Evolutionary conservation across 1,140 invertebrate species (phyloP).

Genomic region (Rhopalosiphum padi): DNA sequence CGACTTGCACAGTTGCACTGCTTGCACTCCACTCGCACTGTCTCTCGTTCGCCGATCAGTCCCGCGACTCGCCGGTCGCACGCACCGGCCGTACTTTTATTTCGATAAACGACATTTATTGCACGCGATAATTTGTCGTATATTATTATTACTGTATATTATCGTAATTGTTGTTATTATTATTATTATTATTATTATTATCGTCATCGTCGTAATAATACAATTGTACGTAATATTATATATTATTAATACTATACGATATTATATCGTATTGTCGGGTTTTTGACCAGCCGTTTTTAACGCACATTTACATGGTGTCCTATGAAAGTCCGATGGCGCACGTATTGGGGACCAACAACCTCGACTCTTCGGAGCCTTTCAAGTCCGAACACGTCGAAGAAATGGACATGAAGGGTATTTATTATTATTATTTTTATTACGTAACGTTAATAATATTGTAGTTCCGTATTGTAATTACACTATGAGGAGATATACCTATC

Average conservation of each 20-base stretch:
- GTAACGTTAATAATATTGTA: background rate
- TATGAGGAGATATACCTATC: too few species aligned
- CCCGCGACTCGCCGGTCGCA: too few species aligned
- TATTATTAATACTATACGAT: background rate
- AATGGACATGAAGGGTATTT: slow-evolving; percentile 40
- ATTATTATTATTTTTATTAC: background rate
- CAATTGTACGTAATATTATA: background rate
- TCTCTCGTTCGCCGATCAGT: background rate
- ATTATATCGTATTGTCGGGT: too few species aligned
- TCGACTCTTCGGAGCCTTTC: background rate
- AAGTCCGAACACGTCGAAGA: slow-evolving; percentile 1
- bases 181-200: background rate
- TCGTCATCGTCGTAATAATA: background rate
- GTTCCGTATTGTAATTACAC: background rate
- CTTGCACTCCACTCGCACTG: background rate
- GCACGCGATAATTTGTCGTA: too few species aligned
- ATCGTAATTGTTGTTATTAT: background rate
- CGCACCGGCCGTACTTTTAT: background rate
- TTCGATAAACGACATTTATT: too few species aligned
- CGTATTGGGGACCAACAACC: slow-evolving; percentile 36
- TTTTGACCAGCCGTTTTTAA: background rate
- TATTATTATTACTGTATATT: background rate
- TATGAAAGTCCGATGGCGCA: slow-evolving; percentile 45
- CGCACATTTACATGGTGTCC: slow-evolving; percentile 42
- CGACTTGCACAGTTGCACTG: background rate